phyloP scores from a whole-genome alignment of 2,888 invertebrate species.

The Apotomis capreana region DNA sequence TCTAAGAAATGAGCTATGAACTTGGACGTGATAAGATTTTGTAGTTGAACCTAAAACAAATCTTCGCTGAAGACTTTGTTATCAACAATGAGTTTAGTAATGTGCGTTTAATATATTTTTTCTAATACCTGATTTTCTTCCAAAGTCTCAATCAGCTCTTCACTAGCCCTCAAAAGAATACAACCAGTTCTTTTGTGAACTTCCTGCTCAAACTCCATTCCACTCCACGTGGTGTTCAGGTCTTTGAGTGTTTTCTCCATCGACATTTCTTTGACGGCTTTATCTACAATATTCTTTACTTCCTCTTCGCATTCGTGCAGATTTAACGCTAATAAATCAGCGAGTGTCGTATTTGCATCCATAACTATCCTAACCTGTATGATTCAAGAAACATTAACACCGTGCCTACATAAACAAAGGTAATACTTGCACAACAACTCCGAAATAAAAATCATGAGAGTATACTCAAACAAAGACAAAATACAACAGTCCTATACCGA shows the following conservation, averaged over 20 bases:
- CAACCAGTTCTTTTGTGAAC: slow-evolving; percentile 94
- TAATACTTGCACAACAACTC: not conserved
- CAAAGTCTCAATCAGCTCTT: slow-evolving; percentile 97
- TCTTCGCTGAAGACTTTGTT: too few relatives aligned
- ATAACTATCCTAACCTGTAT: slow-evolving; percentile 95
- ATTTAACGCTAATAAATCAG: slow-evolving; percentile 95
- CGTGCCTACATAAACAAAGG: not conserved
- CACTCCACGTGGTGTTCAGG: slow-evolving; percentile 94
- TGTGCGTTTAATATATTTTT: too few relatives aligned
- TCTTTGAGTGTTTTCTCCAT: slow-evolving; percentile 98
- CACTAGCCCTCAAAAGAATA: slow-evolving; percentile 93
- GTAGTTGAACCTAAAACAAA: slow-evolving; percentile 90
- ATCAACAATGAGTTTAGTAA: too few relatives aligned
- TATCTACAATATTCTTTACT: slow-evolving; percentile 98
- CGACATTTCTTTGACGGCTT: slow-evolving; percentile 99
- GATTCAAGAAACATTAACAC: slow-evolving; percentile 41
- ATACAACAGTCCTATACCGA: slow-evolving; percentile 7
- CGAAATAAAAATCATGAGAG: not conserved
- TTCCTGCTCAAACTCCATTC: slow-evolving; percentile 96
- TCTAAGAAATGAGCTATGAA: slow-evolving; percentile 97
- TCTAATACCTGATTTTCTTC: slow-evolving; percentile 95
- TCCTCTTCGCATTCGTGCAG: slow-evolving; percentile 99
- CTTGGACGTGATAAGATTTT: slow-evolving; percentile 98
- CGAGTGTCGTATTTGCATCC: slow-evolving; percentile 95
- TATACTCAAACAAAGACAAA: slow-evolving; percentile 3